Evolutionary conservation across 2,113 vertebrate genomes (phyloP).

Genomic region (Athene cunicularia): DNA sequence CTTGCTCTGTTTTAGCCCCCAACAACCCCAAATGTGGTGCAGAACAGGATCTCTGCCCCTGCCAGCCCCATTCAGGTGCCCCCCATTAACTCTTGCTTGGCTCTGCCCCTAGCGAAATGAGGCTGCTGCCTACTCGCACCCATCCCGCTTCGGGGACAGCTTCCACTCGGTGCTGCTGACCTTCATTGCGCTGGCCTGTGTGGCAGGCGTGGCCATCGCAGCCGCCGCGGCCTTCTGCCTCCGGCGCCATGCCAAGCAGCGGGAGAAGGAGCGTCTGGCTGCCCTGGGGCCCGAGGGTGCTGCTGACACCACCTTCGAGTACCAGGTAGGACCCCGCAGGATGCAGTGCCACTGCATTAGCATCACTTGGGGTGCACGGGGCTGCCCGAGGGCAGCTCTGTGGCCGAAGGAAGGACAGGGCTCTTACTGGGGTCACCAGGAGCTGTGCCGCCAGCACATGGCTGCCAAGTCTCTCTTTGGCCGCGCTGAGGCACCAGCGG

Average conservation of each 20-base stretch:
- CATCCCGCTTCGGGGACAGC: conserved; percentile 75
- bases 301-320: conserved; percentile 92
- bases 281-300: conserved; percentile 91
- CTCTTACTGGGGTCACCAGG: conserved; percentile 72
- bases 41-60: background rate
- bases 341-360: rapidly evolving
- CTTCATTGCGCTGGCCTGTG: conserved; percentile 88
- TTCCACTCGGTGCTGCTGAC: conserved; percentile 88
- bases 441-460: conserved; percentile 98
- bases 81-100: rapidly evolving
- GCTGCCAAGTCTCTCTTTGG: conserved; percentile 89
- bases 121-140: conserved; percentile 76
- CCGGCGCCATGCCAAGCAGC: conserved; percentile 85
- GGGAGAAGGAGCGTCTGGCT: conserved; percentile 88
- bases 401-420: background rate
- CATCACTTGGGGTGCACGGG: rapidly evolving
- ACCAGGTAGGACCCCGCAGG: conserved; percentile 80
- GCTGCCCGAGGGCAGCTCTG: rapidly evolving
- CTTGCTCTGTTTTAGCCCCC: background rate
- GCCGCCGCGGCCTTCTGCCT: conserved; percentile 84
- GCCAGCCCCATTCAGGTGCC: background rate
- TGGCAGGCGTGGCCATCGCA: conserved; percentile 85
- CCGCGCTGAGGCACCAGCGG: conserved; percentile 71
- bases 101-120: conserved; percentile 77
- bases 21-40: background rate